Evolutionary conservation across 2,797 vertebrate species (phyloP).

Genomic region (Microctenopoma steveboyesi): DNA sequence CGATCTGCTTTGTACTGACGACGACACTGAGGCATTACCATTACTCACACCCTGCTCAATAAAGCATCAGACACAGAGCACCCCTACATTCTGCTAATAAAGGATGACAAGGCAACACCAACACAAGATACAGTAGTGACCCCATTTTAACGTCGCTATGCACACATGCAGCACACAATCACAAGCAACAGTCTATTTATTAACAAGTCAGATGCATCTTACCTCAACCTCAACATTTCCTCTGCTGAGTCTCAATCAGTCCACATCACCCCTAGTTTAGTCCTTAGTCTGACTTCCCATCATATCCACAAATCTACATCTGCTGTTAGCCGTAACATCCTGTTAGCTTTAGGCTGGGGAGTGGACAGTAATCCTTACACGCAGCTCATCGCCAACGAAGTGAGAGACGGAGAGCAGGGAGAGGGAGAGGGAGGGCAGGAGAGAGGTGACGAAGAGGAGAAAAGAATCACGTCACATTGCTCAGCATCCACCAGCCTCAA

Average conservation of each 20-base stretch:
- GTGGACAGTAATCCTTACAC: constrained; percentile 27
- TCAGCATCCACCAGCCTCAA: constrained; percentile 50
- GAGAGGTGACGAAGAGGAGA: constrained; percentile 31
- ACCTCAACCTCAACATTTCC: constrained; percentile 57
- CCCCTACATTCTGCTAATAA: constrained; percentile 17
- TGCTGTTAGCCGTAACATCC: constrained; percentile 44
- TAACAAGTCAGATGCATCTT: constrained; percentile 34
- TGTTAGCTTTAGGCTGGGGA: constrained; percentile 49
- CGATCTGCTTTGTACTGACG: constrained; percentile 46
- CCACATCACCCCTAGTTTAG: constrained; percentile 31
- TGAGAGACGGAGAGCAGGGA: constrained; percentile 29
- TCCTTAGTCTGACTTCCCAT: constrained; percentile 35
- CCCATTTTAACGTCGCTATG: constrained; percentile 1
- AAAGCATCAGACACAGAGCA: neutral
- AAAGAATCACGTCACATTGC: constrained; percentile 48
- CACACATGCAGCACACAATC: neutral
- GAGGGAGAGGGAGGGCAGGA: neutral
- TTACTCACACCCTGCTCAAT: neutral
- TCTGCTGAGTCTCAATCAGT: constrained; percentile 38
- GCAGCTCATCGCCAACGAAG: constrained; percentile 40
- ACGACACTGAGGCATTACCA: constrained; percentile 1
- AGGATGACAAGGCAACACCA: constrained; percentile 47
- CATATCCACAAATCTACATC: constrained; percentile 4
- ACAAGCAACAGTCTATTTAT: neutral
- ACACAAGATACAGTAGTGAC: constrained; percentile 9